Evolutionary conservation across 2,797 vertebrate genomes (phyloP).

Genomic region (Chaetodon trifasciatus): DNA sequence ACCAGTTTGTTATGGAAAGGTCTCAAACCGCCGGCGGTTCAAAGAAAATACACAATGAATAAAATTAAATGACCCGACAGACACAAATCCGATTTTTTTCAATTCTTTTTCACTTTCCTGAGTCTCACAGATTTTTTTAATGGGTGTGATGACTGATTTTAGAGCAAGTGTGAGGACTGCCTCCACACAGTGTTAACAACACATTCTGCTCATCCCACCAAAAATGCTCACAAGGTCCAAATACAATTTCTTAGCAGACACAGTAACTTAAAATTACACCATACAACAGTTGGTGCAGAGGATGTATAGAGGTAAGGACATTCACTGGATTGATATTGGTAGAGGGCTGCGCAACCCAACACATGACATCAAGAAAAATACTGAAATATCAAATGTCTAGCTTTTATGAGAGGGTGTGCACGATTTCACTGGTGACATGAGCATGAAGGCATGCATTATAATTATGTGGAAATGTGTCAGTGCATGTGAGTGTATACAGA

Average conservation of each 20-base stretch:
- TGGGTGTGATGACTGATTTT: slow-evolving; percentile 68
- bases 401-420: not conserved
- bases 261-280: slow-evolving; percentile 14
- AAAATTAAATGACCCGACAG: slow-evolving; percentile 28
- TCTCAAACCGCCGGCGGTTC: not conserved
- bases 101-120: slow-evolving; percentile 23
- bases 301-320: not conserved
- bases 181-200: slow-evolving; percentile 71
- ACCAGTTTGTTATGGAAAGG: not conserved
- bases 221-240: slow-evolving; percentile 54
- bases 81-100: slow-evolving; percentile 22
- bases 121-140: slow-evolving; percentile 42
- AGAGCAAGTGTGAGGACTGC: slow-evolving; percentile 67
- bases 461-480: slow-evolving; percentile 16
- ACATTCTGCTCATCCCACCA: slow-evolving; percentile 68
- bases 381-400: not conserved
- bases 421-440: slow-evolving; percentile 13
- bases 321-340: slow-evolving; percentile 11
- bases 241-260: slow-evolving; percentile 49
- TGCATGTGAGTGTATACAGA: slow-evolving; percentile 24
- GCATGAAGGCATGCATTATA: slow-evolving; percentile 4
- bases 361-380: not conserved
- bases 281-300: slow-evolving; percentile 6
- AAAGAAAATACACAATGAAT: slow-evolving; percentile 29
- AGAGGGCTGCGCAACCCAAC: not conserved